Base-by-base conservation (phyloP, 2,797 vertebrate genomes). In the Gobionotothen gibberifrons region DNA sequence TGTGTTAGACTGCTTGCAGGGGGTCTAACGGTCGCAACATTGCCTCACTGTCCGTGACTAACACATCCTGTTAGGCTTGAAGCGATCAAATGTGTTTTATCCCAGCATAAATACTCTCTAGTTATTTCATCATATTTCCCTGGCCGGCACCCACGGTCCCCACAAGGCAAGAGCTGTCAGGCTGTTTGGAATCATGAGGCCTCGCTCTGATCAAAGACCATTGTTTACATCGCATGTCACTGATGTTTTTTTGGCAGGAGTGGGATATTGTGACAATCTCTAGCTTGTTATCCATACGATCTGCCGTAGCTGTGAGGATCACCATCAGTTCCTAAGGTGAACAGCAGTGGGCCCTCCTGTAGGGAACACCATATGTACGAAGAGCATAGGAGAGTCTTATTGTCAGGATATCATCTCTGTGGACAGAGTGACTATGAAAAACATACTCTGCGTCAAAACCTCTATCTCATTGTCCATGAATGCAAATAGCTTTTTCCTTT, bases 121-220 rank as follows among this genome's bases (percentile, higher is more conserved):
- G 87, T 83, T 89, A 82, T 91, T 87, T 87, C 88, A 86, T 90
- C 86, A 86, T 88, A 90, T 87, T 88, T 88, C 85, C 67, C 74
- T 82, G 78, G 84, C 78, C 49, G 72, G 83, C 76, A 87, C 76
- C 83, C 86, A 42, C 83, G 75, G 79, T 85, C 90, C 76, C 89
- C 86, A 85, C 78, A 72, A 80, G 83, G 85, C 83, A 22, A 88
- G 74, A 88, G 83, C 89, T 90, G 88, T 91, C 90, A 82, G 93
- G 48, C 88, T 86, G 89, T 90, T 91, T 85, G 87, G 90, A 91
- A 91, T 86, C 85, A 81, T 15, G 77, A 82, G 79, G 84, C 84
- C 78, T 81, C 85, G 78, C 26, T 2, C 71, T 92, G 92, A 95
- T 95, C 94, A 95, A 95, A 95, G 93, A 32, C 83, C 64, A 60